phyloP scores from a whole-genome alignment of 2,797 vertebrate genomes.

The Chaunax sp. region DNA sequence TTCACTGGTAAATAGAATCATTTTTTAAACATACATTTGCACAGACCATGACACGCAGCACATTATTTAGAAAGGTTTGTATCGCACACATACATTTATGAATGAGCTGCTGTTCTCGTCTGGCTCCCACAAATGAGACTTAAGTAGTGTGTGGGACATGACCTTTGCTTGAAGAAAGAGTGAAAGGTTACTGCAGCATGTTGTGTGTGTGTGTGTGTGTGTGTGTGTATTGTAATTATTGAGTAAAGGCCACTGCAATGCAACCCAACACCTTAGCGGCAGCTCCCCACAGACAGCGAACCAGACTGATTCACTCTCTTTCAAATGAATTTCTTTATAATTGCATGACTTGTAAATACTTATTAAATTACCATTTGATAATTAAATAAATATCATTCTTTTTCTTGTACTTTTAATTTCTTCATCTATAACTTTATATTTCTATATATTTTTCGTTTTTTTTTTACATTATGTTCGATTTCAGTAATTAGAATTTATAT shows the following conservation, averaged over 20 bases:
- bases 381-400: background rate
- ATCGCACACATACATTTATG: conserved; percentile 53
- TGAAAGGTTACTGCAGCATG: conserved; percentile 57
- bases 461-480: background rate
- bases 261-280: conserved; percentile 77
- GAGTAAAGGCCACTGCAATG: conserved; percentile 74
- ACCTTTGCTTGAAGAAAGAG: conserved; percentile 60
- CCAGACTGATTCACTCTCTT: conserved; percentile 41
- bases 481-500: background rate
- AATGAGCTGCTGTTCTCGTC: conserved; percentile 61
- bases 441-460: conserved; percentile 3
- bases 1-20: too few species aligned
- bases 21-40: background rate
- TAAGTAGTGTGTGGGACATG: conserved; percentile 63
- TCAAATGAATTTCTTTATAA: conserved; percentile 33
- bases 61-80: conserved; percentile 43
- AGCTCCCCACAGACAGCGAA: conserved; percentile 48
- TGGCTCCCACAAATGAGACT: conserved; percentile 53
- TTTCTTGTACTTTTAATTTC: background rate
- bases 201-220: conserved; percentile 31
- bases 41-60: background rate
- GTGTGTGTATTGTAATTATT: conserved; percentile 60
- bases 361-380: background rate
- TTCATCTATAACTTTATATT: background rate
- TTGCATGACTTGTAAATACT: background rate